Conservation (phyloP, 2,888 invertebrate genomes). For the Prenolepis imparis region DNA sequence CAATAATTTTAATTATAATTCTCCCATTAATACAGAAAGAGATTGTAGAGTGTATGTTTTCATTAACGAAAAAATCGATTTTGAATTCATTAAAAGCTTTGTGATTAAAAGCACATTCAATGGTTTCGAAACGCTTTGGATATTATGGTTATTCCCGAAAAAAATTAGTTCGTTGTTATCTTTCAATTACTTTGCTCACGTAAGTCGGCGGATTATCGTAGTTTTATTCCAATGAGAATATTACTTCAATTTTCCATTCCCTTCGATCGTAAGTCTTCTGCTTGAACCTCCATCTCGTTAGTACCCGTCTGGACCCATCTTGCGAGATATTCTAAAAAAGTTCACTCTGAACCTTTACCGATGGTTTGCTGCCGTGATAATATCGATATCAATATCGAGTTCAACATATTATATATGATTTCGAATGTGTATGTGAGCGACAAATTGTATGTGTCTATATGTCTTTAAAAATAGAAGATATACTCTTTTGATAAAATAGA, state of each 20-base stretch:
- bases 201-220: slow-evolving; percentile 39
- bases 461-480: background rate
- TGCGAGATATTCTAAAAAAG: slow-evolving; percentile 40
- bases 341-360: slow-evolving; percentile 30
- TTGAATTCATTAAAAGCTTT: slow-evolving; percentile 30
- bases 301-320: slow-evolving; percentile 28
- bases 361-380: background rate
- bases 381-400: slow-evolving; percentile 14
- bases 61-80: background rate
- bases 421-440: background rate
- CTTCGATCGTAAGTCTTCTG: slow-evolving; percentile 38
- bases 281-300: slow-evolving; percentile 45
- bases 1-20: slow-evolving; percentile 50
- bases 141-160: slow-evolving; percentile 38
- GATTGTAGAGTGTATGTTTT: background rate
- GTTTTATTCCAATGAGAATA: slow-evolving; percentile 36
- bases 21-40: background rate
- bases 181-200: slow-evolving; percentile 44
- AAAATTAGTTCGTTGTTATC: slow-evolving; percentile 46
- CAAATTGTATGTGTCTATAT: background rate
- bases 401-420: background rate
- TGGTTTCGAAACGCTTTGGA: background rate
- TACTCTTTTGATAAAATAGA: background rate
- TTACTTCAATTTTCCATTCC: slow-evolving; percentile 51
- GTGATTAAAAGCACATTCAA: slow-evolving; percentile 18